A percentile compares a stretch with the other conserved stretches of the same genome.
phyloP scores from a whole-genome alignment of 1,140 invertebrate species.

The Protaetia brevitarsis region DNA sequence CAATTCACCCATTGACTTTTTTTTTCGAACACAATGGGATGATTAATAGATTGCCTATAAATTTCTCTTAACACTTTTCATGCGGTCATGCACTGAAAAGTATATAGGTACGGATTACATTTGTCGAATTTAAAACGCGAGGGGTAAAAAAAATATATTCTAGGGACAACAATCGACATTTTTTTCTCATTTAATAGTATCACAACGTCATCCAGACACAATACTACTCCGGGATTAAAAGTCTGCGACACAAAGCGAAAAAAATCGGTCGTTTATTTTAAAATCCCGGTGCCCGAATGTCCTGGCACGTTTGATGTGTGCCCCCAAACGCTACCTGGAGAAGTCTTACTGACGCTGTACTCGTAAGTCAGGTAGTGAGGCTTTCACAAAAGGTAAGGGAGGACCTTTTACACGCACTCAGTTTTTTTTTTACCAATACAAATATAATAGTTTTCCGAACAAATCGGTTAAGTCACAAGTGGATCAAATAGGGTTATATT shows the following conservation, averaged over 20 bases:
- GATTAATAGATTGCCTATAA: constrained; percentile 28
- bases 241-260: constrained; percentile 14
- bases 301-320: neutral
- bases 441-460: constrained; percentile 35
- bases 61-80: constrained; percentile 26
- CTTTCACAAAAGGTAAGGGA: constrained; percentile 24
- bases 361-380: constrained; percentile 13
- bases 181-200: constrained; percentile 29
- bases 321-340: neutral
- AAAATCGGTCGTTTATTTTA: neutral
- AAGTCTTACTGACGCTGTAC: constrained; percentile 20
- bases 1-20: neutral
- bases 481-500: constrained; percentile 32
- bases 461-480: constrained; percentile 37
- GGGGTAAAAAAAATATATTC: neutral
- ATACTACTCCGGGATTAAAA: constrained; percentile 29
- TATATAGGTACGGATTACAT: constrained; percentile 29
- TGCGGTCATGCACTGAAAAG: constrained; percentile 33
- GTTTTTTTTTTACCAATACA: constrained; percentile 30
- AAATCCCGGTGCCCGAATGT: neutral
- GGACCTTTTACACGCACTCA: constrained; percentile 25
- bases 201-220: constrained; percentile 31
- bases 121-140: constrained; percentile 28
- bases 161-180: constrained; percentile 20
- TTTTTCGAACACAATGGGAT: constrained; percentile 10